Conservation (phyloP, 2,113 vertebrate species). For the Leucopsar rothschildi region DNA sequence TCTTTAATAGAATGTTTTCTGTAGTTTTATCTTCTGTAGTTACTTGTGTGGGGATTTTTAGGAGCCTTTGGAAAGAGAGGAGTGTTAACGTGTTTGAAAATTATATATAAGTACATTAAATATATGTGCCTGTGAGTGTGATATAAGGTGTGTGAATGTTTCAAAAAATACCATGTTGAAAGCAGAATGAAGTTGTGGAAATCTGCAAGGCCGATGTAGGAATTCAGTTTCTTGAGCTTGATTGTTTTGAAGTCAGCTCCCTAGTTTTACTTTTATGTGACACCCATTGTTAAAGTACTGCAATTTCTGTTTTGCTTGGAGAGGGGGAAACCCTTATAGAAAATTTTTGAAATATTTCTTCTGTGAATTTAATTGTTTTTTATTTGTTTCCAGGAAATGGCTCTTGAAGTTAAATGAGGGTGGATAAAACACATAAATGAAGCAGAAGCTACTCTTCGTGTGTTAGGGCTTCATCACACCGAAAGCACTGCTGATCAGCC, state of each 20-base stretch:
- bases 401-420: constrained; percentile 78
- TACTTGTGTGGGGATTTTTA: background rate
- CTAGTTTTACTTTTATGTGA: background rate
- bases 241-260: background rate
- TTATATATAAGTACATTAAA: background rate
- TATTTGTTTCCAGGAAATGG: constrained; percentile 77
- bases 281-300: background rate
- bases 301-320: background rate
- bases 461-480: constrained; percentile 45
- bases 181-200: background rate
- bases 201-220: background rate
- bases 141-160: background rate
- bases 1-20: background rate
- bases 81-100: background rate
- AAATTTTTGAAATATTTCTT: background rate
- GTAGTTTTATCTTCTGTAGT: background rate
- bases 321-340: background rate
- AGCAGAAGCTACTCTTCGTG: constrained; percentile 57
- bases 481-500: constrained; percentile 50
- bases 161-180: background rate
- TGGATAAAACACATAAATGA: constrained; percentile 76
- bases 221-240: background rate
- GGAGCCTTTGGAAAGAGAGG: background rate
- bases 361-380: constrained; percentile 18
- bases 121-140: background rate